Evolutionary conservation across 2,797 vertebrate species (phyloP), one percentile per base, ranked within the genome.

Genomic region (Sciurus carolinensis): DNA sequence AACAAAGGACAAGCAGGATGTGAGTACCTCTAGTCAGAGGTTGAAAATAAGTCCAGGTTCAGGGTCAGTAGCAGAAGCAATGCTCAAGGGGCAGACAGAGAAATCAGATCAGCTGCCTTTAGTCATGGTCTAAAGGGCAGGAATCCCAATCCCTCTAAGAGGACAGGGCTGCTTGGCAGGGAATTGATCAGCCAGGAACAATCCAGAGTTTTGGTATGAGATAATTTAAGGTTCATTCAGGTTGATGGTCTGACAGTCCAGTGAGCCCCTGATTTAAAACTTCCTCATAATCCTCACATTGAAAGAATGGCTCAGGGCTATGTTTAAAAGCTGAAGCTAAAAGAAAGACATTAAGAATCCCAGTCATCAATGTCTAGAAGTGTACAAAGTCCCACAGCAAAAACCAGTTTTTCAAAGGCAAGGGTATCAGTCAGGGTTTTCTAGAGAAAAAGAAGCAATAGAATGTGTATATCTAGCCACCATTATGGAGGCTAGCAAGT

Each of bases 1-100:
- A 69, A 86, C 26, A 93, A 77, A 96, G 47, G 36, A 82, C 50
- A 91, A 64, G 24, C 57, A 86, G 36, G 18, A 62, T 73, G 28
- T 17, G 13, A 90, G 33, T 36, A 94, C 0, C 28, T 71, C 33
- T 69, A 59, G 76, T 54, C 24, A 81, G 64, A 89, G 28, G 22
- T 33, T 22, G 11, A 91, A 80, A 75, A 54, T 67, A 57, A 81
- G n/a, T 67, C 36, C 14, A 57, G 79, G 62, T 69, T 72, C 69
- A 42, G 42, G 4, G 26, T 50, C 8, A 76, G 66, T 5, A 47
- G 54, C 24, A 96, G 36, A 50, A 18, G 36, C 44, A 47, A 47
- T 47, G 44, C 44, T 67, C 54, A 42, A 67, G 30, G 22, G 39
- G 39, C 67, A 76, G 42, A 26, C 5, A 7, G 15, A 62, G 80